These are phyloP conservation scores for Salvelinus fontinalis DNA, from an alignment of 2,113 vertebrate genomes.

Conservation along the genomic window DNA sequence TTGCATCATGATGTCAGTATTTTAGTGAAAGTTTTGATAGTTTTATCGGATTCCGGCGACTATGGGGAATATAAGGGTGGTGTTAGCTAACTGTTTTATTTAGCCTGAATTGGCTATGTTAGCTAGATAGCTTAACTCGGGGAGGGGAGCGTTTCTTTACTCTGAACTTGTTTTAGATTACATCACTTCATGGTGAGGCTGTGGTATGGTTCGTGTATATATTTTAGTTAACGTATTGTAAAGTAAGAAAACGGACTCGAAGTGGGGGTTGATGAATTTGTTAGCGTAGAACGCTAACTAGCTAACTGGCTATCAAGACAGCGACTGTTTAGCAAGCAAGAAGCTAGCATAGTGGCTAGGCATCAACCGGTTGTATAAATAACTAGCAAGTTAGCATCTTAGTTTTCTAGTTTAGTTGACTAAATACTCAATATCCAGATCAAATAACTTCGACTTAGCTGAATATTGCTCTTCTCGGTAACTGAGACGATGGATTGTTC, in stretches of 20 bases:
- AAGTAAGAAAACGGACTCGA: constrained; percentile 65
- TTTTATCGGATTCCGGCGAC: constrained; percentile 43
- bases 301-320: constrained; percentile 42
- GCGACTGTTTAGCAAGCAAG: constrained; percentile 10
- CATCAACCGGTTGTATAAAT: constrained; percentile 51
- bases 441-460: not conserved
- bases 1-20: constrained; percentile 20
- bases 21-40: constrained; percentile 44
- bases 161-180: constrained; percentile 70
- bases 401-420: constrained; percentile 18
- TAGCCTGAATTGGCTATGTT: constrained; percentile 39
- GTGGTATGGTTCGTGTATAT: constrained; percentile 39
- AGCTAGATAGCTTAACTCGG: constrained; percentile 58
- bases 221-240: constrained; percentile 30
- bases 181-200: not conserved
- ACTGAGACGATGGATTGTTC: constrained; percentile 92
- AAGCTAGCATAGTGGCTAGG: constrained; percentile 50
- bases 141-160: constrained; percentile 74
- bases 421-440: not conserved
- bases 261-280: constrained; percentile 61
- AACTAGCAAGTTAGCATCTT: constrained; percentile 47
- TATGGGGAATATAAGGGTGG: constrained; percentile 50
- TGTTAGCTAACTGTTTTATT: constrained; percentile 68
- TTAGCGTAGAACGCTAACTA: constrained; percentile 57
- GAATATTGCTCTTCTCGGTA: constrained; percentile 66